Base-by-base conservation (phyloP, 2,797 vertebrate species). In the Ctenopoma multispine region DNA sequence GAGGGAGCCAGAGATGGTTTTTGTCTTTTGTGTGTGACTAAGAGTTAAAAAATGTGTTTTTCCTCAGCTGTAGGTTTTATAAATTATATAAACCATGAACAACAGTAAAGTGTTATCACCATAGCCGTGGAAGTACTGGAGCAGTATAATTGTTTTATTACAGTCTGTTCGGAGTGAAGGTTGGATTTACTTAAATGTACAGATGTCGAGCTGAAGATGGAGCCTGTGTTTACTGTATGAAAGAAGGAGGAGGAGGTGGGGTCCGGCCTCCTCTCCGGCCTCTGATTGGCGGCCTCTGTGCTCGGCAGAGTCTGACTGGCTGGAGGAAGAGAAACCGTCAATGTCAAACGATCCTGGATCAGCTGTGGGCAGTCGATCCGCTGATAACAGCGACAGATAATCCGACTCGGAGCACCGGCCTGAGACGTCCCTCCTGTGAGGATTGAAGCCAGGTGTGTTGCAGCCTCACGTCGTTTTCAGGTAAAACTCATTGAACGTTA, bases 271-370 rank as follows among this genome's bases (percentile, higher is more conserved):
- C 53, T 14, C 15, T 7, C 10, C 7, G 13, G 18, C 13, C 27
- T 24, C 31, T 75, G 75, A 94, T 94, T 94, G 91, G 93, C 27
- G 18, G 38, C n/a, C 40, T 3, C 21, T 1, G 77, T 63, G 59
- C n/a, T 38, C 7, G 20, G 34, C 4, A 55, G 62, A 63, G 43
- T 65, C 70, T 31, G 69, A 18, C 72, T 44, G 21, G 49, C 72
- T 36, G 67, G 66, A 59, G 72, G 81, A 89, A 89, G 87, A 63
- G 57, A 69, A 69, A 47, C 53, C n/a, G 74, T 90, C 90, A 88
- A 86, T 71, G 89, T 91, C 84, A 92, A 72, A 82, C 56, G 65
- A 71, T 59, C 84, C 76, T 56, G 69, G 56, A 81, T 90, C 90
- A 88, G 87, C 90, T 77, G 79, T 77, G 66, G 9, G 8, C 24